Percentiles rank a stretch among this genome's conserved stretches.
phyloP scores from a whole-genome alignment of 2,797 vertebrate genomes.

The Sebastes melanostomus region DNA sequence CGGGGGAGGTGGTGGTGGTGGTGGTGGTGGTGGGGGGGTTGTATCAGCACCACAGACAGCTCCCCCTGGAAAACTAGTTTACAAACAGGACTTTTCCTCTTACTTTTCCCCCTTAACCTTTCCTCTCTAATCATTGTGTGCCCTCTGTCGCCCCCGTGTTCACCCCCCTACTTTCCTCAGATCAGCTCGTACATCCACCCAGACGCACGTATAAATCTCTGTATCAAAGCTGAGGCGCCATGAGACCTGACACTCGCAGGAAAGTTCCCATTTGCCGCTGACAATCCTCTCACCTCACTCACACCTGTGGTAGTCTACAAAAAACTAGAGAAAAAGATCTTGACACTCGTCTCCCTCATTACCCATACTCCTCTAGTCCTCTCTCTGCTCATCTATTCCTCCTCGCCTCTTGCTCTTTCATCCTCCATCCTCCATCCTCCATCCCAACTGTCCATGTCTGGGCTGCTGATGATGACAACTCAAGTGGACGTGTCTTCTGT shows the following conservation, averaged over 20 bases:
- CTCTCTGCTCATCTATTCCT: conserved; percentile 39
- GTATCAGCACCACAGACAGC: conserved; percentile 74
- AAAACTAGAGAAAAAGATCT: conserved; percentile 46
- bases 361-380: conserved; percentile 49
- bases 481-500: conserved; percentile 74
- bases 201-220: conserved; percentile 6
- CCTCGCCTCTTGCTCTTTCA: conserved; percentile 10
- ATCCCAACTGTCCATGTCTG: conserved; percentile 61
- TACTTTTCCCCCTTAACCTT: conserved; percentile 21
- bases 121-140: conserved; percentile 37
- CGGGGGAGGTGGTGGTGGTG: not conserved
- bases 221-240: conserved; percentile 29
- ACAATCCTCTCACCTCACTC: conserved; percentile 43
- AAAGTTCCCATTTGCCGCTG: conserved; percentile 49
- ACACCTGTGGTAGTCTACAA: conserved; percentile 36
- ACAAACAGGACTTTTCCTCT: conserved; percentile 50
- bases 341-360: conserved; percentile 65
- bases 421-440: conserved; percentile 24
- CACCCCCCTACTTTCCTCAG: not conserved
- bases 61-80: conserved; percentile 58
- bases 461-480: conserved; percentile 68
- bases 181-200: conserved; percentile 35
- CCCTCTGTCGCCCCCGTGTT: conserved; percentile 10
- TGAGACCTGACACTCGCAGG: conserved; percentile 33
- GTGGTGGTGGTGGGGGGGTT: not conserved